Base-by-base conservation (phyloP, 2,888 invertebrate genomes). In the Philaethria dido region DNA sequence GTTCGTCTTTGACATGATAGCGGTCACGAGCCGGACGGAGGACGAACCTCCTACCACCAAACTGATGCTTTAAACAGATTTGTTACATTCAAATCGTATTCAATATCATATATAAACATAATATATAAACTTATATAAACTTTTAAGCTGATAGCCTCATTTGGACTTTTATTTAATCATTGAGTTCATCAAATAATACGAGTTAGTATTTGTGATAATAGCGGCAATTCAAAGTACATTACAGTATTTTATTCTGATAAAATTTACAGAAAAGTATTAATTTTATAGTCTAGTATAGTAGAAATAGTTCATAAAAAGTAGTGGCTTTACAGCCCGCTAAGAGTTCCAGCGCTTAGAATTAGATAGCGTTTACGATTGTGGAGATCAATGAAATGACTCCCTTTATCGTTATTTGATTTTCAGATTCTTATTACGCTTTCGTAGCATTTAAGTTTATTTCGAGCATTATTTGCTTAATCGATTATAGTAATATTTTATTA, bases 361-460 rank as follows among this genome's bases (percentile, higher is more conserved):
- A 60, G 67, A 67, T 66, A 63, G 67, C 55, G 65, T 67, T 70
- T 67, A 69, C 64, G 70, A 59, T 67, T 65, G 62, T 66, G n/a
- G 62, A 64, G 45, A 65, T 62, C 64, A 61, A 68, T 68, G 57
- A 69, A 66, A 66, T 66, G 48, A 65, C 48, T 42, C 44, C 13
- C 62, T 67, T 69, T 67, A 69, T 67, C 57, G 42, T 29, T 64
- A 42, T 64, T 64, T 62, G 50, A 47, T 45, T 61, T 69, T 65
- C 14, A 65, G 36, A 48, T 50, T 52, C 62, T 45, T 60, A 29
- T 44, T 59, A n/a, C n/a, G 52, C 67, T 62, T 9, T 50, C 9
- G 29, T 3, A 18, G 11, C n/a, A 29, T 54, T 42, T 33, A 54
- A 29, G 60, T 29, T 54, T 29, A 44, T 42, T 61, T 66, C 61